These are phyloP conservation scores for Prionailurus bengalensis DNA, from an alignment of 2,113 vertebrate species.

Conservation along the genomic window DNA sequence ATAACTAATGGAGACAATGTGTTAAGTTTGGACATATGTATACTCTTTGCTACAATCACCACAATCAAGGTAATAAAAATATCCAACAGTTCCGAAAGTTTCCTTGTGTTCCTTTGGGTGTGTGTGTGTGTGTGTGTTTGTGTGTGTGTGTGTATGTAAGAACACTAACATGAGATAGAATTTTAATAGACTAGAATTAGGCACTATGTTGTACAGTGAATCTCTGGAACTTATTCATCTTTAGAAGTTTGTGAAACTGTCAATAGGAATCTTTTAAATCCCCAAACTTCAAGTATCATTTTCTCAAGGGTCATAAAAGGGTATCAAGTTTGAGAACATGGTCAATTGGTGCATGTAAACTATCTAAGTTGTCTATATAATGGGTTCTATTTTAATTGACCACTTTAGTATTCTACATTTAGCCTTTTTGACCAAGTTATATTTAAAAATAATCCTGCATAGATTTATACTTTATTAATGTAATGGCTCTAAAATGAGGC, in stretches of 20 bases:
- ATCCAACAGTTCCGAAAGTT: neutral
- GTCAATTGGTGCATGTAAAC: neutral
- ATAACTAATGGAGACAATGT: neutral
- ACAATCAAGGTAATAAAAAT: neutral
- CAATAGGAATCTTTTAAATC: neutral
- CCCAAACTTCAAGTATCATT: neutral
- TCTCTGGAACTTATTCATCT: neutral
- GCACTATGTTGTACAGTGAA: too few species aligned
- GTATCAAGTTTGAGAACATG: neutral
- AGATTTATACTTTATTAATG: neutral
- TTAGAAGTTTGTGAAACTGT: neutral
- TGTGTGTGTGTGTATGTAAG: neutral
- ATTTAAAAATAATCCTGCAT: neutral
- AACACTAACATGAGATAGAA: neutral
- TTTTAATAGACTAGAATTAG: too few species aligned
- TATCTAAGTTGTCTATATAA: neutral
- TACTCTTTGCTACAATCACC: neutral
- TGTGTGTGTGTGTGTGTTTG: neutral
- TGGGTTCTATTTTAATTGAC: neutral
- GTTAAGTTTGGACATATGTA: neutral
- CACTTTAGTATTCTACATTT: neutral
- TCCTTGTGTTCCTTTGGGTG: neutral
- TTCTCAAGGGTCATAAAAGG: neutral
- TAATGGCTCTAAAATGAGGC: neutral
- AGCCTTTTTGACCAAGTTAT: neutral